These are phyloP conservation scores for Gymnothorax javanicus DNA, from an alignment of 2,797 vertebrate species.

Conservation along the genomic window DNA sequence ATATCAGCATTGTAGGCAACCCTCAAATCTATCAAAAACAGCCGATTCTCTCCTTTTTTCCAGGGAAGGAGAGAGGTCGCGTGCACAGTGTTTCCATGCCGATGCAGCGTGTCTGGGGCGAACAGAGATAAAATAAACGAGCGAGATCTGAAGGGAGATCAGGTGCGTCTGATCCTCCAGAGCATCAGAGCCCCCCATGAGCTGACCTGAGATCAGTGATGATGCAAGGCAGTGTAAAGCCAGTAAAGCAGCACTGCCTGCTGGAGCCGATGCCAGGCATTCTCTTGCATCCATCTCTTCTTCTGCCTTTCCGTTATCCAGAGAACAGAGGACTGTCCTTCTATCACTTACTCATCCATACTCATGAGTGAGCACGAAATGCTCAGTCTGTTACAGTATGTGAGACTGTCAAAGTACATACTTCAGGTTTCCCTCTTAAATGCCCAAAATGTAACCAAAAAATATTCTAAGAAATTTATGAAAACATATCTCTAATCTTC, in stretches of 20 bases:
- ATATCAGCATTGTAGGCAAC: too few species aligned
- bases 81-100: too few species aligned
- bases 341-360: neutral
- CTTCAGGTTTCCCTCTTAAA: neutral
- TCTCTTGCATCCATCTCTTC: neutral
- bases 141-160: neutral
- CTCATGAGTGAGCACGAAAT: neutral
- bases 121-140: slow-evolving; percentile 18
- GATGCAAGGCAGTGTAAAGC: neutral
- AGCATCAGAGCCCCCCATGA: neutral
- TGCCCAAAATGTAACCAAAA: neutral
- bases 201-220: neutral
- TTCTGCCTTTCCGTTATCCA: neutral
- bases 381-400: neutral
- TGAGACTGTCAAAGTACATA: neutral
- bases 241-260: neutral
- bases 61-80: too few species aligned
- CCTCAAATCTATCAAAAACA: too few species aligned
- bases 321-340: neutral
- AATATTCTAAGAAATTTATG: too few species aligned
- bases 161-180: neutral
- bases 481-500: too few species aligned
- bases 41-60: too few species aligned
- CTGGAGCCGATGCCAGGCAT: neutral
- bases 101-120: neutral